Conservation (phyloP, 2,888 invertebrate species). For the Pseudococcus viburni region DNA sequence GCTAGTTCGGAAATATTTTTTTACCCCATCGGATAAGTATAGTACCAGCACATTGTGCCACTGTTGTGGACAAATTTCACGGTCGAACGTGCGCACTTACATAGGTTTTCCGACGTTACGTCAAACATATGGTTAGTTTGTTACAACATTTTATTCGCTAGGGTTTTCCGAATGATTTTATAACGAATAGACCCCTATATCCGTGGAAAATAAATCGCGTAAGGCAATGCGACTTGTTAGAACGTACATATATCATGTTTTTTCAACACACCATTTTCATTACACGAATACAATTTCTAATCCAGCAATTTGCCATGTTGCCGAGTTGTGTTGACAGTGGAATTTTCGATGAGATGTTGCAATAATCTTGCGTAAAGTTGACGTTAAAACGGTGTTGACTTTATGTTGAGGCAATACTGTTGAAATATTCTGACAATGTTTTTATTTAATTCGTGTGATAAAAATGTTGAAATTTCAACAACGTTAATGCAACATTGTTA, state of each 20-base stretch:
- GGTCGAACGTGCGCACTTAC: slow-evolving; percentile 23
- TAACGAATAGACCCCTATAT: slow-evolving; percentile 21
- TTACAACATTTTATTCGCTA: slow-evolving; percentile 10
- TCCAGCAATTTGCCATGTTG: slow-evolving; percentile 8
- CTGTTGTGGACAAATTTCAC: slow-evolving; percentile 37
- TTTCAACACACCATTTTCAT: slow-evolving; percentile 4
- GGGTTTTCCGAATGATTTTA: slow-evolving; percentile 9
- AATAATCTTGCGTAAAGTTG: not conserved
- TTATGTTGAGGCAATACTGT: too few species aligned
- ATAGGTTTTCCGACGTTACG: not conserved
- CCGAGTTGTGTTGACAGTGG: not conserved
- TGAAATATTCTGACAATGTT: too few species aligned
- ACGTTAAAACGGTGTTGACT: too few species aligned
- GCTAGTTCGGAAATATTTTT: not conserved
- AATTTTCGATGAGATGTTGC: not conserved
- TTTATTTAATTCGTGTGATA: too few species aligned
- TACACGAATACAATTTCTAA: not conserved
- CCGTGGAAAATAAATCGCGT: slow-evolving; percentile 9
- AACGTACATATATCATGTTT: slow-evolving; percentile 16
- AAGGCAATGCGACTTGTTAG: not conserved
- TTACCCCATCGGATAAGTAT: not conserved
- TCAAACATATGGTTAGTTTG: slow-evolving; percentile 18
- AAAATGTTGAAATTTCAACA: too few species aligned
- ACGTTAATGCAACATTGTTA: too few species aligned
- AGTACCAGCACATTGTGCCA: not conserved